These are phyloP conservation scores for Hemistola chrysoprasaria DNA, from an alignment of 2,888 invertebrate species.

Conservation along the genomic window DNA sequence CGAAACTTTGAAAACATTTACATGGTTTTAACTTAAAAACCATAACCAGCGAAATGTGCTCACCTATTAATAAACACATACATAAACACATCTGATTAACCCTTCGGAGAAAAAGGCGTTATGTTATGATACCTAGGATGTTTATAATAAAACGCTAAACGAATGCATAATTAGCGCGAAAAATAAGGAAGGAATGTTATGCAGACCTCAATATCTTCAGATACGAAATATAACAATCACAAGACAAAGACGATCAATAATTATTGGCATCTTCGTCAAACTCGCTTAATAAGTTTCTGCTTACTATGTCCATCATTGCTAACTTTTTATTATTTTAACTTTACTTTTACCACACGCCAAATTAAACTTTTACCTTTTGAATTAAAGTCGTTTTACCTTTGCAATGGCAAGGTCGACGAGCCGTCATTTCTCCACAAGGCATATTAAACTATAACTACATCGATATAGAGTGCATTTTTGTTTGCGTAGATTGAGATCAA, in stretches of 20 bases:
- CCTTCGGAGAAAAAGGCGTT: too few species aligned
- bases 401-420: constrained; percentile 1
- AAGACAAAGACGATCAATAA: too few species aligned
- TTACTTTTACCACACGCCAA: constrained; percentile 4
- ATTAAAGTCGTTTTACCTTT: constrained; percentile 11
- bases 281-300: constrained; percentile 69
- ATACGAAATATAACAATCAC: constrained; percentile 54
- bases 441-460: constrained; percentile 20
- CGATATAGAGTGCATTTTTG: constrained; percentile 29
- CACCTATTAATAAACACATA: too few species aligned
- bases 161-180: too few species aligned
- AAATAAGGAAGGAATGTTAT: too few species aligned
- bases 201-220: constrained; percentile 27
- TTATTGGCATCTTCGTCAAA: constrained; percentile 70
- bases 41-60: too few species aligned
- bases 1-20: too few species aligned
- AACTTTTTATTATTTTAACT: constrained; percentile 46
- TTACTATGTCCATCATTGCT: constrained; percentile 67
- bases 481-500: constrained; percentile 41
- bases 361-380: constrained; percentile 18
- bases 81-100: too few species aligned
- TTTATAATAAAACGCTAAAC: too few species aligned
- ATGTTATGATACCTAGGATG: too few species aligned
- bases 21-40: too few species aligned
- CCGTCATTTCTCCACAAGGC: constrained; percentile 4